These are phyloP conservation scores for Idaea aversata DNA, from an alignment of 2,888 invertebrate species.

Conservation along the genomic window DNA sequence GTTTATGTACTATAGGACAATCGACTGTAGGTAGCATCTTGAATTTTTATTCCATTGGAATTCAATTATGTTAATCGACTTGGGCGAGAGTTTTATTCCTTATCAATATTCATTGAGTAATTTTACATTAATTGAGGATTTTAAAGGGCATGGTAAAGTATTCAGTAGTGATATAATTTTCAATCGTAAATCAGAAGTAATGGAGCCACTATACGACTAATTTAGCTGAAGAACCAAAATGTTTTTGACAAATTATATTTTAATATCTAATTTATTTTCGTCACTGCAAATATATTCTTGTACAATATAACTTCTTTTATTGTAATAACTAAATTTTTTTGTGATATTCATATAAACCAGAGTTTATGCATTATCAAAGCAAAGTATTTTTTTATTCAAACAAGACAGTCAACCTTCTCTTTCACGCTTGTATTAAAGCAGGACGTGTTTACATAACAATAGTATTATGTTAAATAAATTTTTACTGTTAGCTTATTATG, in stretches of 20 bases:
- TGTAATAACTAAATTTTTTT: too few species aligned
- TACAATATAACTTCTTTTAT: too few species aligned
- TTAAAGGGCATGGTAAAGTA: not conserved
- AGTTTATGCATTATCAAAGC: too few species aligned
- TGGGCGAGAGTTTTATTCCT: not conserved
- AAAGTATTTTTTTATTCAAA: not conserved
- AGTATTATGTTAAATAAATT: not conserved
- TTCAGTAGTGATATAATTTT: not conserved
- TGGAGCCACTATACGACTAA: too few species aligned
- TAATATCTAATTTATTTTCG: too few species aligned
- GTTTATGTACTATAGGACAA: not conserved
- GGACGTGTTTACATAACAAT: slow-evolving; percentile 20
- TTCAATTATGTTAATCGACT: not conserved
- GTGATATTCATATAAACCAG: too few species aligned
- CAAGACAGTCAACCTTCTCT: not conserved
- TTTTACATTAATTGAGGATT: not conserved
- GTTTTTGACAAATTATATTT: too few species aligned
- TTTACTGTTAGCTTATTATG: slow-evolving; percentile 12
- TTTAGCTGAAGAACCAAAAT: too few species aligned
- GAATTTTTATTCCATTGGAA: not conserved
- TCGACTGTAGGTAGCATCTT: not conserved
- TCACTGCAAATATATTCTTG: too few species aligned
- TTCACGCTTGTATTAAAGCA: not conserved
- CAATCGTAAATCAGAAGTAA: not conserved
- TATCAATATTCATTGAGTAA: not conserved